These are phyloP conservation scores for Echinarachnius parma DNA, from an alignment of 53 echinoderm and acorn worm genomes.

Conservation along the genomic window DNA sequence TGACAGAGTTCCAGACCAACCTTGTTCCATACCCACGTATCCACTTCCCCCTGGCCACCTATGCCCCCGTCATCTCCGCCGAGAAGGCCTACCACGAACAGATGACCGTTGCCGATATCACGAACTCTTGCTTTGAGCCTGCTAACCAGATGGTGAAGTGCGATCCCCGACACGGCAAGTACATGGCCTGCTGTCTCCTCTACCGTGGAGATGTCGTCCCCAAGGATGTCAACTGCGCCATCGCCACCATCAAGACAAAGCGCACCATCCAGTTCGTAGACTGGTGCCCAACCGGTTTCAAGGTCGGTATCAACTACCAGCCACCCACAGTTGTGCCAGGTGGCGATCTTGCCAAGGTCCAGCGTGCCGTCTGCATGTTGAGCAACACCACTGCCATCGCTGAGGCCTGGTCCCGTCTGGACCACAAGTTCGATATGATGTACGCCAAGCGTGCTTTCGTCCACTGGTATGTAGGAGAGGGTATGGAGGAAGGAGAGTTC, in stretches of 20 bases:
- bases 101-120: conserved; percentile 68
- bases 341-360: conserved; percentile 98
- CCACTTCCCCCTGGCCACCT: conserved; percentile 81
- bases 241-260: conserved; percentile 98
- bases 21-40: conserved; percentile 88
- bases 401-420: conserved; percentile 86
- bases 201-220: conserved; percentile 91
- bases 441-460: conserved; percentile 90
- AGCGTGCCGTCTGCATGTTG: conserved; percentile 98
- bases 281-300: conserved; percentile 99
- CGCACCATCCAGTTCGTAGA: conserved; percentile 98
- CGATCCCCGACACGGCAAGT: conserved; percentile 94
- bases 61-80: conserved; percentile 74
- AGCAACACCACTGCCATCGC: conserved; percentile 93
- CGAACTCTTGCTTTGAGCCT: conserved; percentile 83
- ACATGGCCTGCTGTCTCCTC: conserved; percentile 90
- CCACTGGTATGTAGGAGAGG: conserved; percentile 89
- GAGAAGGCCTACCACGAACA: conserved; percentile 95
- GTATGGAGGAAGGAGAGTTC: conserved; percentile 91
- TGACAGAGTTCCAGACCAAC: conserved; percentile 91
- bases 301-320: conserved; percentile 99
- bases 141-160: conserved; percentile 90
- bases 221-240: conserved; percentile 96
- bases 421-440: conserved; percentile 88
- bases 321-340: conserved; percentile 98